Base-by-base conservation (phyloP, 2,888 invertebrate species). In the Cyaniris semiargus region DNA sequence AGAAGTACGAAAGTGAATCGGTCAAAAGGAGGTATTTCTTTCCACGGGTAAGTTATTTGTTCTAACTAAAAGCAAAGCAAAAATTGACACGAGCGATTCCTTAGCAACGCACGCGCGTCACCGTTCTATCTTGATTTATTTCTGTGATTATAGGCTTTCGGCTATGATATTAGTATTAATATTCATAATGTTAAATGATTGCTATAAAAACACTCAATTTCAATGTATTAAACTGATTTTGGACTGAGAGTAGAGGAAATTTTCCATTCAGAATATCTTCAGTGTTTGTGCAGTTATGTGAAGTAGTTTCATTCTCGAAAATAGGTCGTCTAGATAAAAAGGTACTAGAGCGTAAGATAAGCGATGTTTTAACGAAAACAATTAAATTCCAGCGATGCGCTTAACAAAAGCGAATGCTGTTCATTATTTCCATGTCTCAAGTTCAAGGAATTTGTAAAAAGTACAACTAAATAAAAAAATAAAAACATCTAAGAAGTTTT, bases 371-470 rank as follows among this genome's bases (percentile, higher is more conserved):
- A 71, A 15, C 10, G 34, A 71, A 70, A 44, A 44, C 38, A 70
- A 44, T 70, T 76, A 21, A 70, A 38, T 44, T 75, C 56, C 10
- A 38, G 71, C n/a, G 23, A 71, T 38, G 71, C 71, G 38, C 71
- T 71, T 38, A 38, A 71, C 66, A 38, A 71, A 34, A 71, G 71
- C n/a, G 71, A 71, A 38, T n/a, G 71, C 38, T 71, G 71, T 71
- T 71, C 71, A 38, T 71, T 71, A 71, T 71, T 71, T 38, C 21
- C 38, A 71, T 71, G 71, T 71, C 71, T 71, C 71, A 18, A 71
- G 71, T 21, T 71, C 21, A 38, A 4, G n/a, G 38, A 38, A 71
- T 34, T 34, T 70, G 18, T 38, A 38, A 70, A 34, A 70, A 34
- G 70, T n/a, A 38, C 38, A 71, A 38, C n/a, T 71, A 71, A 71